Evolutionary conservation across 2,113 vertebrate genomes (phyloP).

Genomic region (Crypturellus undulatus): DNA sequence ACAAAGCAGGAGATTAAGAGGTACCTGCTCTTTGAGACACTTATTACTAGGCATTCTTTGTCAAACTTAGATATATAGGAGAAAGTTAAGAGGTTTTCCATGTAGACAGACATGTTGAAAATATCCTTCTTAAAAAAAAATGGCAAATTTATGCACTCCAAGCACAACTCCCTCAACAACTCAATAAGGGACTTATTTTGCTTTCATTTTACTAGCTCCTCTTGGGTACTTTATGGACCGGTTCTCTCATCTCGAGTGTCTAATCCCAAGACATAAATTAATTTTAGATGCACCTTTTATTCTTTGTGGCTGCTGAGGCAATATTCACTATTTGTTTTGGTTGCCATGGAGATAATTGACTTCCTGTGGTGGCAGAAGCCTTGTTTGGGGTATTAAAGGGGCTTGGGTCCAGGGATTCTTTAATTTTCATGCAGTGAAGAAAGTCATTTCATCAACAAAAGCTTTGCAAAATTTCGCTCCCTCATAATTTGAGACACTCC

Average conservation of each 20-base stretch:
- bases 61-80: conserved; percentile 46
- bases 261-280: conserved; percentile 78
- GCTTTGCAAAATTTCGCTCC: conserved; percentile 36
- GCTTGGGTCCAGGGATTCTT: conserved; percentile 62
- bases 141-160: conserved; percentile 56
- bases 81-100: conserved; percentile 29
- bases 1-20: conserved; percentile 4
- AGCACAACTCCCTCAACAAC: conserved; percentile 31
- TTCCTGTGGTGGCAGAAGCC: conserved; percentile 70
- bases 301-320: conserved; percentile 72
- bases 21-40: conserved; percentile 12
- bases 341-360: conserved; percentile 80
- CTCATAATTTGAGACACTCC: conserved; percentile 52
- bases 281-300: conserved; percentile 80
- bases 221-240: conserved; percentile 73
- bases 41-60: conserved; percentile 51
- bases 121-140: conserved; percentile 20
- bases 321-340: conserved; percentile 79
- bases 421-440: conserved; percentile 73
- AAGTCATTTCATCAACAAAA: conserved; percentile 70
- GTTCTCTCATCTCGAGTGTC: conserved; percentile 76
- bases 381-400: conserved; percentile 72
- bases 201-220: conserved; percentile 72
- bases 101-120: conserved; percentile 44
- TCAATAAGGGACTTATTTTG: conserved; percentile 64